phyloP scores from a whole-genome alignment of 2,113 vertebrate genomes.

The Thamnaconus septentrionalis region DNA sequence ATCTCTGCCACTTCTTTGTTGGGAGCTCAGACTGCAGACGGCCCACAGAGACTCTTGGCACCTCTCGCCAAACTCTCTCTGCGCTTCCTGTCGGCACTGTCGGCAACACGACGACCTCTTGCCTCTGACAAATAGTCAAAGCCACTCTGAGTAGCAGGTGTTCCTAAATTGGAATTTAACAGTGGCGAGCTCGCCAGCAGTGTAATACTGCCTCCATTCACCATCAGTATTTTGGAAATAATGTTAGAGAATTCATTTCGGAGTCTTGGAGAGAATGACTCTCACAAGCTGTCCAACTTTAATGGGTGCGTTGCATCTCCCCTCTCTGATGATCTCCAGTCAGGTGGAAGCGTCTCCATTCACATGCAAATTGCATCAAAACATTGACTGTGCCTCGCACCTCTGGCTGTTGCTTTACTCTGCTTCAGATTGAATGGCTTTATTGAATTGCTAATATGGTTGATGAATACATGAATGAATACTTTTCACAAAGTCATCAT shows the following conservation, averaged over 20 bases:
- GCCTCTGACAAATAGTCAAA: slow-evolving; percentile 31
- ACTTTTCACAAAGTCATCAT: slow-evolving; percentile 42
- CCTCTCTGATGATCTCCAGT: slow-evolving; percentile 29
- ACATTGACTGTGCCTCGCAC: slow-evolving; percentile 24
- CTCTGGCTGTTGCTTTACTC: slow-evolving; percentile 27
- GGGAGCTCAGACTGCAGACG: slow-evolving; percentile 2
- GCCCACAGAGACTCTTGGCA: slow-evolving; percentile 17
- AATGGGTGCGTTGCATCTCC: slow-evolving; percentile 7
- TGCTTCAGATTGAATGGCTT: slow-evolving; percentile 24
- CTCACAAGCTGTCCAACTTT: slow-evolving; percentile 19
- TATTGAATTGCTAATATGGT: slow-evolving; percentile 57
- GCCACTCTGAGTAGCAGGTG: slow-evolving; percentile 47
- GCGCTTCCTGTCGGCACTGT: slow-evolving; percentile 13
- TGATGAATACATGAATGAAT: slow-evolving; percentile 69
- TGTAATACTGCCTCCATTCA: slow-evolving; percentile 11
- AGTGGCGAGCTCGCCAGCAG: slow-evolving; percentile 24
- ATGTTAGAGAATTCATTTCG: slow-evolving; percentile 55
- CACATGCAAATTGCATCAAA: slow-evolving; percentile 53
- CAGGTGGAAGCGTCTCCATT: slow-evolving; percentile 47
- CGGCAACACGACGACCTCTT: slow-evolving; percentile 51
- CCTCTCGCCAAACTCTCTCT: background rate
- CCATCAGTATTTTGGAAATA: slow-evolving; percentile 49
- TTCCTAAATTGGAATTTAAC: slow-evolving; percentile 43
- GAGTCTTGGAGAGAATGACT: slow-evolving; percentile 20
- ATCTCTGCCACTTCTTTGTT: slow-evolving; percentile 11